phyloP scores from a whole-genome alignment of 2,113 vertebrate genomes.

The Rhinogobius similis region DNA sequence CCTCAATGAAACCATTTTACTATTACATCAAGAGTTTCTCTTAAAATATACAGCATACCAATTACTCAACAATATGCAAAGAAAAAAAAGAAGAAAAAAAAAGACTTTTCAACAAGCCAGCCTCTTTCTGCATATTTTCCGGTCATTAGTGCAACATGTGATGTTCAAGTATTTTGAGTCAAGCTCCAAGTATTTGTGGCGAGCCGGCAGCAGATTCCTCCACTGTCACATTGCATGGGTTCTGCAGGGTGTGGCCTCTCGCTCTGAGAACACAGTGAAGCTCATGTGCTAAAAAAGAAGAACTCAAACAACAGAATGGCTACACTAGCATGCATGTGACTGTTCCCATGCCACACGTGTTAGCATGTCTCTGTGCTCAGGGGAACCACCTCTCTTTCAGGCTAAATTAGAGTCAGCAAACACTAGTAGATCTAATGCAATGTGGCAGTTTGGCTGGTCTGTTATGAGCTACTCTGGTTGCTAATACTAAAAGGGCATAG shows the following conservation, averaged over 20 bases:
- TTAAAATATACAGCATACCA: not conserved
- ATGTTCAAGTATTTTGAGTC: conserved; percentile 52
- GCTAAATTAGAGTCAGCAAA: conserved; percentile 55
- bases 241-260: conserved; percentile 57
- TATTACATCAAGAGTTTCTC: no score
- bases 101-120: conserved; percentile 30
- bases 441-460: conserved; percentile 58
- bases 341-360: conserved; percentile 40
- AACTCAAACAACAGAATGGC: conserved; percentile 2
- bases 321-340: not conserved
- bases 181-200: conserved; percentile 70
- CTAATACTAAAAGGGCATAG: conserved; percentile 22
- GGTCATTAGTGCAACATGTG: conserved; percentile 41
- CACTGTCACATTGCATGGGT: conserved; percentile 59
- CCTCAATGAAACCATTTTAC: no score
- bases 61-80: conserved; percentile 15
- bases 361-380: conserved; percentile 43
- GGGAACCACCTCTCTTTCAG: conserved; percentile 63
- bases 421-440: conserved; percentile 47
- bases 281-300: conserved; percentile 14
- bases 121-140: conserved; percentile 23
- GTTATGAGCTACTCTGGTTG: conserved; percentile 25
- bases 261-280: conserved; percentile 9
- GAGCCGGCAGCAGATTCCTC: conserved; percentile 73
- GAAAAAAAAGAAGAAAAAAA: not conserved